A percentile compares a stretch with the other conserved stretches of the same genome.
phyloP scores from a whole-genome alignment of 2,888 invertebrate species.

The Boloria euphrosyne region DNA sequence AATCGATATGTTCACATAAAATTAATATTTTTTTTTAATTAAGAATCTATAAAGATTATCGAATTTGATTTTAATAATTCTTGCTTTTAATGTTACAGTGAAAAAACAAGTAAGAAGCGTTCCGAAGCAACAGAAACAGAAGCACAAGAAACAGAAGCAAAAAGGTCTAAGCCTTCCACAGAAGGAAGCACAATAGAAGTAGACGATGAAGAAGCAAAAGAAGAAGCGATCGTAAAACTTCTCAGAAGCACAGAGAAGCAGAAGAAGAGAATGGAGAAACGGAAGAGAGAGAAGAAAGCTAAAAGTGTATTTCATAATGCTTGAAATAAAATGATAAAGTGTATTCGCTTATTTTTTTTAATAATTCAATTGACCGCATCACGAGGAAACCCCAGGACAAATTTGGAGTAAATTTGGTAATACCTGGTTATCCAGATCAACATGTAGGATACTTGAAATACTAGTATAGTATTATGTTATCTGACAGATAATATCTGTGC shows the following conservation, averaged over 20 bases:
- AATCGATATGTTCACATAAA: too few relatives aligned
- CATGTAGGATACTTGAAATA: too few relatives aligned
- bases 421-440: too few relatives aligned
- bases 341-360: slow-evolving; percentile 3
- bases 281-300: slow-evolving; percentile 66
- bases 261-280: slow-evolving; percentile 67
- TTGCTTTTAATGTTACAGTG: slow-evolving; percentile 30
- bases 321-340: slow-evolving; percentile 49
- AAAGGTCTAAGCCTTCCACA: slow-evolving; percentile 58
- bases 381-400: too few relatives aligned
- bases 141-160: slow-evolving; percentile 36
- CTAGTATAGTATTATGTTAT: too few relatives aligned
- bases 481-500: too few relatives aligned
- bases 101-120: slow-evolving; percentile 49
- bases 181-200: slow-evolving; percentile 55
- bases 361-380: not conserved
- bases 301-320: slow-evolving; percentile 76
- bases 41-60: too few relatives aligned
- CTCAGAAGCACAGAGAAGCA: slow-evolving; percentile 72
- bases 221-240: slow-evolving; percentile 67
- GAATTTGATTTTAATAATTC: not conserved
- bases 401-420: too few relatives aligned
- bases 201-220: slow-evolving; percentile 46
- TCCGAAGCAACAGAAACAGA: slow-evolving; percentile 10
- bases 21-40: too few relatives aligned